Conservation (phyloP, 2,888 invertebrate species). For the Vandiemenella viatica region DNA sequence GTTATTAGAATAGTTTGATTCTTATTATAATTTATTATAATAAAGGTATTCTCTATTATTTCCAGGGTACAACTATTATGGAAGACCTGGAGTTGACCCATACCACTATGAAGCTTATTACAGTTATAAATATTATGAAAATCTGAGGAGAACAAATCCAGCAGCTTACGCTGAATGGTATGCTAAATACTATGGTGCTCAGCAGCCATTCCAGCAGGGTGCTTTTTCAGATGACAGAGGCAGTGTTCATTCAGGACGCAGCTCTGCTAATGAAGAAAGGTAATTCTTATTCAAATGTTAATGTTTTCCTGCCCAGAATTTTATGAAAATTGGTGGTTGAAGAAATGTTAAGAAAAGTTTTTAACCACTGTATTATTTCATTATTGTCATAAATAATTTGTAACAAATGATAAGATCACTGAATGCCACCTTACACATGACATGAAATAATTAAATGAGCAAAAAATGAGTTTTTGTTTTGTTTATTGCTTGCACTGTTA, state of each 20-base stretch:
- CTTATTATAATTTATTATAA: no score
- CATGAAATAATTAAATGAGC: no score
- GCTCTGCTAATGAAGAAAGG: constrained; percentile 50
- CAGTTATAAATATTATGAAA: constrained; percentile 61
- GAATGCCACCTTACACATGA: no score
- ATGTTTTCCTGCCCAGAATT: background rate
- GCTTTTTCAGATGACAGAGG: constrained; percentile 48
- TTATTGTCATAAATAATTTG: no score
- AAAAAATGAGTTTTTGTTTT: no score
- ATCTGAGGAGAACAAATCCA: constrained; percentile 59
- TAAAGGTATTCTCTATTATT: constrained; percentile 13
- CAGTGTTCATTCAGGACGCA: constrained; percentile 69
- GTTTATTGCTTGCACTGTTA: no score
- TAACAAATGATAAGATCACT: no score
- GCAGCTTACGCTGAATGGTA: constrained; percentile 66
- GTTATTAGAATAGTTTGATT: no score
- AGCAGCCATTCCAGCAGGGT: constrained; percentile 9
- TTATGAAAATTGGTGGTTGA: no score
- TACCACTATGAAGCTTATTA: constrained; percentile 40
- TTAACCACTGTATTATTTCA: no score
- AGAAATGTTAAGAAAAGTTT: no score
- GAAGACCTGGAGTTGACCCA: constrained; percentile 28
- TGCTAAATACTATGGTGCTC: constrained; percentile 24
- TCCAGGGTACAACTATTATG: constrained; percentile 26
- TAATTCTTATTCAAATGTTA: background rate